Conservation (phyloP, 2,888 invertebrate species). For the Cinara cedri region DNA sequence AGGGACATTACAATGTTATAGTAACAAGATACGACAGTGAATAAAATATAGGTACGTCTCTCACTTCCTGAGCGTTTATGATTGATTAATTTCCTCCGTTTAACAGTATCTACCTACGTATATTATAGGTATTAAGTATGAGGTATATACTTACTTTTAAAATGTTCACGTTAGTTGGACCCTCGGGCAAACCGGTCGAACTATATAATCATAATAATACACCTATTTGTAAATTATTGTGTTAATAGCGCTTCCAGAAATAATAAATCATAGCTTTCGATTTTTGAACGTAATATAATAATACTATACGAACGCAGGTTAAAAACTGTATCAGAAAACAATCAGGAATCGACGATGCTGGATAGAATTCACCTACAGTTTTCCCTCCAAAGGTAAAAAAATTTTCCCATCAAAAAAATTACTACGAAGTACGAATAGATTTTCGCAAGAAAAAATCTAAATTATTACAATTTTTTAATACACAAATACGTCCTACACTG, state of each 20-base stretch:
- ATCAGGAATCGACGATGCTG: no score
- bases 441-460: no score
- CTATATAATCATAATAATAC: neutral
- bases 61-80: neutral
- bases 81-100: constrained; percentile 6
- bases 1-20: neutral
- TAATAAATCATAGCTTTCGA: neutral
- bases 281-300: neutral
- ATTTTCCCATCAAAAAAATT: no score
- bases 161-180: neutral
- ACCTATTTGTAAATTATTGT: neutral
- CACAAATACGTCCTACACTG: no score
- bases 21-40: neutral
- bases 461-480: no score
- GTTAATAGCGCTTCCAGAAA: neutral
- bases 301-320: no score
- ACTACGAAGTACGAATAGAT: no score
- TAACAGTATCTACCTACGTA: neutral
- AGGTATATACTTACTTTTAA: no score
- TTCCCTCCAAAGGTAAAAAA: no score
- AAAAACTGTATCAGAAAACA: no score
- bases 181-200: constrained; percentile 15
- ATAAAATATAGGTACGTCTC: neutral
- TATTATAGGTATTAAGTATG: neutral
- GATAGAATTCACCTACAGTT: no score